These are phyloP conservation scores for Stenichneumon culpator DNA, from an alignment of 2,888 invertebrate genomes.

Conservation along the genomic window DNA sequence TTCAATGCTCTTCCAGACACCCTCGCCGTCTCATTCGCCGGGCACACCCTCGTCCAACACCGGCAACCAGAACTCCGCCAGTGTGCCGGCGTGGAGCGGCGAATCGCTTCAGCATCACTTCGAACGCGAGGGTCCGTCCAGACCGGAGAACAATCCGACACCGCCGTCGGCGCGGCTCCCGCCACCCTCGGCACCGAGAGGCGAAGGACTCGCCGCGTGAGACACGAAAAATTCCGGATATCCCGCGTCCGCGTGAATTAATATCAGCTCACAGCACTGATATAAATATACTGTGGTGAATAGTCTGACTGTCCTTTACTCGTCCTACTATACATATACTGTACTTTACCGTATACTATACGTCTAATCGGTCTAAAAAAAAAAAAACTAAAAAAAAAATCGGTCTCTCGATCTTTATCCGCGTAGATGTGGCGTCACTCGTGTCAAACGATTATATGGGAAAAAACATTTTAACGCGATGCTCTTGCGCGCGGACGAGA, in stretches of 20 bases:
- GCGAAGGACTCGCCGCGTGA: slow-evolving; percentile 91
- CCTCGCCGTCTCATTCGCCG: slow-evolving; percentile 85
- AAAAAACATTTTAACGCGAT: not conserved
- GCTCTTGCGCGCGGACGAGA: not conserved
- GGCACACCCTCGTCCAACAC: slow-evolving; percentile 82
- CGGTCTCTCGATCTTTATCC: not conserved
- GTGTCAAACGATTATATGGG: not conserved
- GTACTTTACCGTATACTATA: slow-evolving; percentile 27
- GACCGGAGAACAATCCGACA: slow-evolving; percentile 83
- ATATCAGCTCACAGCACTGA: not conserved
- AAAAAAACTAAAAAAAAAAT: not conserved
- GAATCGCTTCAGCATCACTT: slow-evolving; percentile 87
- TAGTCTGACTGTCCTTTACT: slow-evolving; percentile 29
- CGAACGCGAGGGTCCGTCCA: slow-evolving; percentile 86
- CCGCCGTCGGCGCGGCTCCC: slow-evolving; percentile 87
- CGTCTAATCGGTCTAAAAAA: slow-evolving; percentile 16
- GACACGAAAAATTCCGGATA: slow-evolving; percentile 48
- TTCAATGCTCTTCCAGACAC: slow-evolving; percentile 84
- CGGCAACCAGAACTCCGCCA: slow-evolving; percentile 84
- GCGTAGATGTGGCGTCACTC: not conserved
- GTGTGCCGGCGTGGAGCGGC: slow-evolving; percentile 85
- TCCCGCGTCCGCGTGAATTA: slow-evolving; percentile 12
- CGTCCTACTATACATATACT: slow-evolving; percentile 23
- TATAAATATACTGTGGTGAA: slow-evolving; percentile 23
- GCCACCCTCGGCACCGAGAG: slow-evolving; percentile 88